Base-by-base conservation (phyloP, 1,140 invertebrate species). In the Listronotus oregonensis region DNA sequence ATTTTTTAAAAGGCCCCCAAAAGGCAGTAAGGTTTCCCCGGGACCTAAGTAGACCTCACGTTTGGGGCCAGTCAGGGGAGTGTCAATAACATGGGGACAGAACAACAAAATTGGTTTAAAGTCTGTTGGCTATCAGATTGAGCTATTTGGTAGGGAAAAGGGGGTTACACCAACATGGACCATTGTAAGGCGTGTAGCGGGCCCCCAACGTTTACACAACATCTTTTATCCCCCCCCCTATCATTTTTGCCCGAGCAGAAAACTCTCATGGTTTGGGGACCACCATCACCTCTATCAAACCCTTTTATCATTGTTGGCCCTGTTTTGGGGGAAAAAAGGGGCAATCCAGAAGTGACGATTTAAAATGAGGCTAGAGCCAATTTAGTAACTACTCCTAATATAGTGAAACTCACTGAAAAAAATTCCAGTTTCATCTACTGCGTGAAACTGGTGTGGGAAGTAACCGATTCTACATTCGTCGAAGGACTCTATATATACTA, bases 391-490 rank as follows among this genome's bases (percentile, higher is more conserved):
- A 83, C 84, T 43, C 87, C 87, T 18, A 87, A 89, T 71, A 86
- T 93, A 15, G 90, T 95, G 5, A 85, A 91, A 72, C 82, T 96
- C 27, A 86, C 86, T 21, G 88, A n/a, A 94, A 77, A 90, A 91
- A 0, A 89, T 91, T 66, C 85, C 92, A 1, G 84, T 93, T 17
- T 90, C 90, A 69, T 89, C 93, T 1, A 92, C 89, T 3, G 88
- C 89, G 88, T 95, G 32, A 90, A 90, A 71, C 79, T 96, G 7
- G 86, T 86, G 61, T 97, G 94, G 94, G 89, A 92, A 81, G 85
- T 88, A 64, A 75, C 86, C 37, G 88, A 89, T 75, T 84, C 87
- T 14, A 87, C 89, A 68, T 89, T 87, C 71, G 84, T 90, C n/a
- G 89, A 91, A 77, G 89, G 89, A 11, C 83, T 90, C 67, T 89